Base-by-base conservation (phyloP, 2,113 vertebrate genomes). In the Apistogramma diplotaenia region DNA sequence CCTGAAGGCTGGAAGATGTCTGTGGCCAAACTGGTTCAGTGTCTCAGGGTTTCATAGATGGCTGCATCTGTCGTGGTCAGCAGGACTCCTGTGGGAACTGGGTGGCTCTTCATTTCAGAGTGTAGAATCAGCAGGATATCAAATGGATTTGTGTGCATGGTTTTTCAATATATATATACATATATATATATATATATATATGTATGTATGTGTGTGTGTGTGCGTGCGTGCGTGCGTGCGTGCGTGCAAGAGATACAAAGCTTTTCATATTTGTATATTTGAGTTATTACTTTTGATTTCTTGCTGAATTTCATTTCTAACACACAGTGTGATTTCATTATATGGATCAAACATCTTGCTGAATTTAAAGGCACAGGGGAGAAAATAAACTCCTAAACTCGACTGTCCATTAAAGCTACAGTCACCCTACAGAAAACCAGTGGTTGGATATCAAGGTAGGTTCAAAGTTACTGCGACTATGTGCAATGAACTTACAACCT, bases 21-120 rank as follows among this genome's bases (percentile, higher is more conserved):
- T 73, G 15, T 51, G 65, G 43, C 33, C 4, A 2, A 72, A 35
- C 15, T 76, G 23, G 16, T 60, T 78, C 55, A n/a, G 56, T 77
- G 65, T 57, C 33, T 75, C 78, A 57, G 54, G 33, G 65, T 79
- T 87, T 82, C 85, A 78, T 54, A 65, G 79, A 78, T 67, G 82
- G 65, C 74, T 89, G 75, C 55, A 8, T 78, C 72, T 51, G 49
- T 83, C 5, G 19, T 79, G 76, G 83, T 89, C 85, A 86, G 79
- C 79, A 80, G 65, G 72, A 75, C 53, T 75, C 70, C 25, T 8
- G 61, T 10, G 37, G 56, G 23, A 86, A 46, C 57, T 16, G 31
- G 60, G 37, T 71, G 27, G 25, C 49, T 62, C 49, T 57, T 43
- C 60, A 57, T 49, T 40, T 19, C 37, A 61, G 55, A 77, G n/a